phyloP scores from a whole-genome alignment of 1,140 invertebrate genomes.

The Meloidogyne exigua region DNA sequence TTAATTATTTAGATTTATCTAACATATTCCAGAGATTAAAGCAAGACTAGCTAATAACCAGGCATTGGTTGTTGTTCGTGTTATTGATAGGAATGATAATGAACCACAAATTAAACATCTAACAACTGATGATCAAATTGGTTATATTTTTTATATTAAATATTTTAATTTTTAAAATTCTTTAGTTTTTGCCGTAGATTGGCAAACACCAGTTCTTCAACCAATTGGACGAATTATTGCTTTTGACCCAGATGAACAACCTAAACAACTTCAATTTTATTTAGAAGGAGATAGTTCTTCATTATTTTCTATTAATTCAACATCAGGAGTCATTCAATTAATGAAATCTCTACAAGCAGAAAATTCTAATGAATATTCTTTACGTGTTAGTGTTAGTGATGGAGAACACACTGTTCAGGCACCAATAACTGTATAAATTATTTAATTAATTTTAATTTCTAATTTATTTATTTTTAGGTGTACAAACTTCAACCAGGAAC shows the following conservation, averaged over 20 bases:
- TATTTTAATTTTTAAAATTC: neutral
- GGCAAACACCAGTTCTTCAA: constrained; percentile 37
- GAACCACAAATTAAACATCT: constrained; percentile 42
- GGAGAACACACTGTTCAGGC: constrained; percentile 38
- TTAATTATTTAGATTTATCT: neutral
- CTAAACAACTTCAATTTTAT: constrained; percentile 21
- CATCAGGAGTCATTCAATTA: constrained; percentile 41
- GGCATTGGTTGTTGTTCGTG: constrained; percentile 52
- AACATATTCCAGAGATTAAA: constrained; percentile 43
- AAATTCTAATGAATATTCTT: constrained; percentile 30
- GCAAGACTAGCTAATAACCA: constrained; percentile 48
- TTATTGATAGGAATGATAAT: constrained; percentile 61
- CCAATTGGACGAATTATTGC: constrained; percentile 49
- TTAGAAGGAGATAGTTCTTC: constrained; percentile 12
- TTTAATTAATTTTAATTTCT: neutral
- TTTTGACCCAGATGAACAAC: constrained; percentile 49
- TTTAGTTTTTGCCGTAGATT: constrained; percentile 51
- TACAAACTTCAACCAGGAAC: constrained; percentile 52
- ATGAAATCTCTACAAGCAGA: constrained; percentile 25
- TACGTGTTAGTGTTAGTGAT: constrained; percentile 46
- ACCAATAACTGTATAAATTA: constrained; percentile 38
- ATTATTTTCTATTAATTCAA: constrained; percentile 47
- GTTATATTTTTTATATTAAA: constrained; percentile 3
- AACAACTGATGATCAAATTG: constrained; percentile 29
- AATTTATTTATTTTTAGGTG: constrained; percentile 30